phyloP scores from a whole-genome alignment of 2,797 vertebrate species.

The Vipera ursinii region DNA sequence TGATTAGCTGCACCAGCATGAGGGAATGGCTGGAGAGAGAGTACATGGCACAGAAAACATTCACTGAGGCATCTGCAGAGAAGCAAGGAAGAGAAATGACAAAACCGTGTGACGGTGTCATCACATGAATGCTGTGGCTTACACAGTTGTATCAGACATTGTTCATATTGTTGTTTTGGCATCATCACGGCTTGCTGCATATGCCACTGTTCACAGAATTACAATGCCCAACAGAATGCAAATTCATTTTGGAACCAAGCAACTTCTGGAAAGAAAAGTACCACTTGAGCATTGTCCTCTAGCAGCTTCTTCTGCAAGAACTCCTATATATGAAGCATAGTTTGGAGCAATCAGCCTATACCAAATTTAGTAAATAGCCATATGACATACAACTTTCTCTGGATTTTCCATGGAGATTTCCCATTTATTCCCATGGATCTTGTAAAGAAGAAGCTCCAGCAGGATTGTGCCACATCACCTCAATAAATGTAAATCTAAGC shows the following conservation, averaged over 20 bases:
- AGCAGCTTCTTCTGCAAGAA: neutral
- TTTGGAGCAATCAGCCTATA: neutral
- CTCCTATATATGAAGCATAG: neutral
- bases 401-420: neutral
- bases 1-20: neutral
- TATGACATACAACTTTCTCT: neutral
- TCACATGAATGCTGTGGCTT: neutral
- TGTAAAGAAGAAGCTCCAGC: neutral
- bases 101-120: neutral
- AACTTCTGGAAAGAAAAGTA: neutral
- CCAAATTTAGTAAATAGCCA: neutral
- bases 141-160: neutral
- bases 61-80: neutral
- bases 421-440: neutral
- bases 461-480: conserved; percentile 15
- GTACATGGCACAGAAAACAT: neutral
- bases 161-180: neutral
- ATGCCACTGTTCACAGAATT: neutral
- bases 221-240: neutral
- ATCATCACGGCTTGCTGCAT: neutral
- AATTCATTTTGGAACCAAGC: neutral
- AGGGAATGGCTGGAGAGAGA: neutral
- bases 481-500: conserved; percentile 51
- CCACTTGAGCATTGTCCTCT: neutral
- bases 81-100: neutral